A percentile compares a stretch with the other conserved stretches of the same genome.
Conservation (phyloP, 2,888 invertebrate genomes). For the Macaria notata region DNA sequence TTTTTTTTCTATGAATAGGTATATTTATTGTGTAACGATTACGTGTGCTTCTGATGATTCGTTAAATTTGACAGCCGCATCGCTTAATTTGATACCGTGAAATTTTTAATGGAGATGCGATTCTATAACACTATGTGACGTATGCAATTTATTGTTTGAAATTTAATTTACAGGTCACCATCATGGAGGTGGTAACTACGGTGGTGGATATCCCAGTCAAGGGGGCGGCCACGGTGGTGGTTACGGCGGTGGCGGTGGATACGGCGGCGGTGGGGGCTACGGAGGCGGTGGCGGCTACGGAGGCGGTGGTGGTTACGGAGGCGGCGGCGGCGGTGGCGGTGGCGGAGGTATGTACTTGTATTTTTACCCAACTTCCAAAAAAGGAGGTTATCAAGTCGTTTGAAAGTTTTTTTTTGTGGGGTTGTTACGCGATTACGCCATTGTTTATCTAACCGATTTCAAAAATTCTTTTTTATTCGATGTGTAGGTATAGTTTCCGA, state of each 20-base stretch:
- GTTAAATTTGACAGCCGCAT: background rate
- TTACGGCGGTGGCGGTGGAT: constrained; percentile 33
- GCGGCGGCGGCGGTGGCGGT: constrained; percentile 28
- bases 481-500: too few relatives aligned
- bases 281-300: constrained; percentile 32
- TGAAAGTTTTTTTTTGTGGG: too few relatives aligned
- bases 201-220: constrained; percentile 26
- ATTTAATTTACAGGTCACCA: constrained; percentile 1
- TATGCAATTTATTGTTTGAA: too few relatives aligned
- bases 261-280: constrained; percentile 32
- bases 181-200: constrained; percentile 31
- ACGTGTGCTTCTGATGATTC: background rate
- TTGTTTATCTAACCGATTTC: too few relatives aligned
- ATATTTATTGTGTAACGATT: background rate
- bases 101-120: too few relatives aligned
- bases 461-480: too few relatives aligned
- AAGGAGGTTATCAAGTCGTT: too few relatives aligned
- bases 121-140: too few relatives aligned
- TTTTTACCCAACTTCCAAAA: too few relatives aligned
- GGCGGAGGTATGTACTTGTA: constrained; percentile 10
- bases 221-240: constrained; percentile 34
- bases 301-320: constrained; percentile 27
- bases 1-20: too few relatives aligned
- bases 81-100: background rate
- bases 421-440: too few relatives aligned